These are phyloP conservation scores for Exaiptasia diaphana DNA, from an alignment of 64 coral and sea anemone species.

Conservation along the genomic window DNA sequence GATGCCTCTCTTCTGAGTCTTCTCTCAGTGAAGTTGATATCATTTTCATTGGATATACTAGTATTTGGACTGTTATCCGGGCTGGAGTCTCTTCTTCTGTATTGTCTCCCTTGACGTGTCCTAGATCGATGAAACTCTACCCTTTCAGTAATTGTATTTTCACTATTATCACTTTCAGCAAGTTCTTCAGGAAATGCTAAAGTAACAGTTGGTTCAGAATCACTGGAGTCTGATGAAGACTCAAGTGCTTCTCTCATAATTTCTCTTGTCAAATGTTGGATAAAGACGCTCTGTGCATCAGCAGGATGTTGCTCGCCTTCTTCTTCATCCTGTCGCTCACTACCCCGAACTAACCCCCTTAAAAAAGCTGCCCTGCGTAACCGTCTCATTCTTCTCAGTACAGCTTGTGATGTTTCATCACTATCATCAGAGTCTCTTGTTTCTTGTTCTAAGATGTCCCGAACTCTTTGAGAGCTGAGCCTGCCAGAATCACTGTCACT, in stretches of 20 bases:
- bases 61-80: too few relatives aligned
- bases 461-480: conserved; percentile 17
- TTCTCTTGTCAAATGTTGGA: background rate
- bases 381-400: conserved; percentile 14
- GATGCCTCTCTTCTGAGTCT: too few relatives aligned
- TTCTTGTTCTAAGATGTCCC: conserved; percentile 16
- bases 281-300: background rate
- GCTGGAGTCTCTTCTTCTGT: background rate
- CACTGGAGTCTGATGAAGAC: background rate
- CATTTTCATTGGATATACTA: too few relatives aligned
- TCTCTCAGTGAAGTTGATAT: too few relatives aligned
- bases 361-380: conserved; percentile 1
- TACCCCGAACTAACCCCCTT: background rate
- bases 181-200: background rate
- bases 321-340: background rate
- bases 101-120: background rate
- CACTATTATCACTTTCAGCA: background rate
- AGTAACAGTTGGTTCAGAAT: background rate
- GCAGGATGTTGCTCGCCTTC: background rate
- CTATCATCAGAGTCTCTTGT: background rate
- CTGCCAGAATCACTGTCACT: conserved; percentile 59
- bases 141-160: background rate
- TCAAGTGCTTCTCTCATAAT: background rate
- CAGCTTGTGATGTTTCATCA: background rate
- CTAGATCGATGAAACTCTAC: background rate